Evolutionary conservation across 53 echinoderm and acorn worm genomes (phyloP).

Genomic region (Holothuria scabra): DNA sequence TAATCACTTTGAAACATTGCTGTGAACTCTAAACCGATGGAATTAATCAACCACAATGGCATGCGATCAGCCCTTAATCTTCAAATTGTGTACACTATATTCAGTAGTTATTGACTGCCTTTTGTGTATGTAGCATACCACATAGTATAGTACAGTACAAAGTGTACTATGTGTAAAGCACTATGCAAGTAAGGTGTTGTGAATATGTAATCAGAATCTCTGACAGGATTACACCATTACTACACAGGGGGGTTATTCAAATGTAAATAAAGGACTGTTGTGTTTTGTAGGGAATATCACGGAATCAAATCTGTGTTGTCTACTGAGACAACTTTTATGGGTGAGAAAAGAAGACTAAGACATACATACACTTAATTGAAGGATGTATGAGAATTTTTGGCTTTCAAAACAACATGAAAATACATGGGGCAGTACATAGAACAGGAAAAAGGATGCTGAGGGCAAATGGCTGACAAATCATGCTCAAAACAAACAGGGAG

Average conservation of each 20-base stretch:
- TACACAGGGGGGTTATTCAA: neutral
- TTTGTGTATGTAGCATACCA: constrained; percentile 32
- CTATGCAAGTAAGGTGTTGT: constrained; percentile 18
- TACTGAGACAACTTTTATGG: neutral
- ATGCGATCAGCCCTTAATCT: neutral
- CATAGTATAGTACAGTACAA: neutral
- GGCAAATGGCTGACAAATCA: too few species aligned
- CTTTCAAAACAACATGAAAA: too few species aligned
- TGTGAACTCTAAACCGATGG: constrained; percentile 17
- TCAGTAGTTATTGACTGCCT: constrained; percentile 11
- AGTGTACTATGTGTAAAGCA: neutral
- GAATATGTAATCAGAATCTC: constrained; percentile 35
- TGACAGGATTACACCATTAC: constrained; percentile 18
- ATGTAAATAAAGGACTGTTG: constrained; percentile 6
- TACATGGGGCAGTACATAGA: too few species aligned
- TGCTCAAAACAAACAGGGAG: too few species aligned
- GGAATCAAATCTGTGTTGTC: constrained; percentile 16
- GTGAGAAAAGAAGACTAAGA: neutral
- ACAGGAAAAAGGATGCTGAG: too few species aligned
- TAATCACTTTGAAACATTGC: constrained; percentile 30
- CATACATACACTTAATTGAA: too few species aligned
- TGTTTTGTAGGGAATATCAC: constrained; percentile 28
- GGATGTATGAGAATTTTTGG: too few species aligned
- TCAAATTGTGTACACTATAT: constrained; percentile 28
- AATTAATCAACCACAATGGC: constrained; percentile 23